Evolutionary conservation across 2,113 vertebrate genomes (phyloP).

Genomic region (Malurus cyaneus): DNA sequence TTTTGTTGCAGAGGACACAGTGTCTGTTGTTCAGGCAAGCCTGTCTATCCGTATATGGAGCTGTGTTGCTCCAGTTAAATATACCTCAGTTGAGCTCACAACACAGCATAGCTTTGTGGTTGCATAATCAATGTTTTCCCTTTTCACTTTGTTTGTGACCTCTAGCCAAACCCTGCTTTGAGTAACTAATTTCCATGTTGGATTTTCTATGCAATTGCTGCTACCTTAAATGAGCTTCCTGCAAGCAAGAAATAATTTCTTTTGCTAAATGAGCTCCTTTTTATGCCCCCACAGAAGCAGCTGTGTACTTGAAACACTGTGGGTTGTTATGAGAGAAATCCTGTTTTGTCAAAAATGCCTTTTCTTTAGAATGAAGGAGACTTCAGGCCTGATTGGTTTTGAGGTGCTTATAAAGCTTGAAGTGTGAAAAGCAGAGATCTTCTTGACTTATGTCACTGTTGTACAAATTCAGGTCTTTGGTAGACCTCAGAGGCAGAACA

Average conservation of each 20-base stretch:
- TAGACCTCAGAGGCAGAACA: background rate
- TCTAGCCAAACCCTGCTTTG: slow-evolving; percentile 21
- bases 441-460: background rate
- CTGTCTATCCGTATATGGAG: slow-evolving; percentile 50
- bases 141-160: slow-evolving; percentile 47
- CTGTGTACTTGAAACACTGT: background rate
- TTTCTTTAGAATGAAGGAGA: background rate
- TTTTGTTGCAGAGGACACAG: background rate
- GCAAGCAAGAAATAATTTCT: background rate
- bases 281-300: background rate
- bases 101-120: slow-evolving; percentile 42
- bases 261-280: background rate
- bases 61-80: slow-evolving; percentile 54
- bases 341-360: background rate
- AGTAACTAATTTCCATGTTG: slow-evolving; percentile 19
- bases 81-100: slow-evolving; percentile 50
- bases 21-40: background rate
- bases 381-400: background rate
- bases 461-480: background rate
- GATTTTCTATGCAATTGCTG: background rate
- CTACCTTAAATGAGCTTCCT: background rate
- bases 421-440: slow-evolving; percentile 20
- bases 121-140: slow-evolving; percentile 48
- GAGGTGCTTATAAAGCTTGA: background rate
- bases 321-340: background rate